Evolutionary conservation across 1,140 invertebrate genomes (phyloP), one percentile per base, ranked within the genome.

Genomic region (Aphelenchoides fujianensis): DNA sequence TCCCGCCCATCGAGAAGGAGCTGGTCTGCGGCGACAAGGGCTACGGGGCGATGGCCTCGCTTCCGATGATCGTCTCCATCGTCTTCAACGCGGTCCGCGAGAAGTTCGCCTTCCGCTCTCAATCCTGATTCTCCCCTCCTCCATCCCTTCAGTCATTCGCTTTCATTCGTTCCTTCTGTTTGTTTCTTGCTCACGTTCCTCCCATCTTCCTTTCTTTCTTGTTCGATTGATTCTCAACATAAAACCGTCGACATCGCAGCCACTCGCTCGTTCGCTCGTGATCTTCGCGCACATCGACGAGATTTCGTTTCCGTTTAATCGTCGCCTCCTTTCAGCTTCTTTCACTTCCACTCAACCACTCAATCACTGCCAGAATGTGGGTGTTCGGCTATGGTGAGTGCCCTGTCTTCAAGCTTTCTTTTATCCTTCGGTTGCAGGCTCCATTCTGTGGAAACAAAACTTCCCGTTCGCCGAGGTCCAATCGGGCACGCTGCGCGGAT

Each of bases 11-110:
- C 69, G 88, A 89, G 55, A 98, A 98, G 85, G 91, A 88, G 23
- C 85, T 99, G 0, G 92, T 95, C 85, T 98, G 96, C 88, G 94
- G 95, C 5, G 95, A 98, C 82, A 91, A 88, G 32, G 95, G 95
- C 27, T 87, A 91, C 57, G 95, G 95, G 1, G 95, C 91, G 16
- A 98, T 98, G 95, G 94, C 94, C 2, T 91, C 93, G 85, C 89
- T 94, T 27, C 85, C 88, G 37, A 91, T 90, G 53, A 94, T 96
- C 77, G 89, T 71, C 27, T 84, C 83, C 3, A 74, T 84, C 59
- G 62, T 83, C 61, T 63, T 69, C 36, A 55, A 69, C 5, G 79
- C 78, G 32, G 74, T 83, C 2, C 71, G 75, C 35, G 82, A 82
- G 63, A 81, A 84, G 67, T 84, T 84, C 53, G 80, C 81, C 16